Conservation (phyloP, 2,113 vertebrate species). For the Apteryx owenii region DNA sequence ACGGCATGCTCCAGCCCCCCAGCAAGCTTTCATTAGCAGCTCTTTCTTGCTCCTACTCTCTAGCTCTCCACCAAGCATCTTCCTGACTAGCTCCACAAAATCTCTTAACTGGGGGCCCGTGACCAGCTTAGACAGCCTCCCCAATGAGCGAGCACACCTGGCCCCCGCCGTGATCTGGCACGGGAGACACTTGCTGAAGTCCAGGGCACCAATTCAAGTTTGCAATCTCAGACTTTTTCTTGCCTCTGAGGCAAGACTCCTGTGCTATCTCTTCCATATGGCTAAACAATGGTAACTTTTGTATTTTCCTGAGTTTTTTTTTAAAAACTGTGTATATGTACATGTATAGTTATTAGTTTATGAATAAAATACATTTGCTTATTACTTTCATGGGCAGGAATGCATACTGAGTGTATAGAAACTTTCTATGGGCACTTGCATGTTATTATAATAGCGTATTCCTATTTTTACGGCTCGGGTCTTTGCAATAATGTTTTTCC, state of each 20-base stretch:
- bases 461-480: not conserved
- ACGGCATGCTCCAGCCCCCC: not conserved
- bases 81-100: not conserved
- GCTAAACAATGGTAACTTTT: not conserved
- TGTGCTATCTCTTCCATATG: fast-evolving
- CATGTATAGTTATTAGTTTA: not conserved
- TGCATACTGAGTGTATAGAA: not conserved
- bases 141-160: not conserved
- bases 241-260: not conserved
- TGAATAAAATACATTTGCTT: not conserved
- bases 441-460: not conserved
- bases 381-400: not conserved
- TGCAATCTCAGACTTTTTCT: not conserved
- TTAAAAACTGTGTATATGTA: fast-evolving
- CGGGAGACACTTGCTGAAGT: fast-evolving
- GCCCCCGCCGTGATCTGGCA: not conserved
- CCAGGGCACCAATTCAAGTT: not conserved
- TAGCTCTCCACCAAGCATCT: not conserved
- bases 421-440: not conserved
- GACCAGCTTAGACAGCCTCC: not conserved
- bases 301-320: not conserved
- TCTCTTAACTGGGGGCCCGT: fast-evolving
- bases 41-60: not conserved
- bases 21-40: not conserved
- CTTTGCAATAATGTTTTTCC: not conserved